Percentiles rank a stretch among this genome's conserved stretches.
These are phyloP conservation scores for Trissonchulus latispiculum DNA, from an alignment of 2,888 invertebrate species.

Conservation along the genomic window DNA sequence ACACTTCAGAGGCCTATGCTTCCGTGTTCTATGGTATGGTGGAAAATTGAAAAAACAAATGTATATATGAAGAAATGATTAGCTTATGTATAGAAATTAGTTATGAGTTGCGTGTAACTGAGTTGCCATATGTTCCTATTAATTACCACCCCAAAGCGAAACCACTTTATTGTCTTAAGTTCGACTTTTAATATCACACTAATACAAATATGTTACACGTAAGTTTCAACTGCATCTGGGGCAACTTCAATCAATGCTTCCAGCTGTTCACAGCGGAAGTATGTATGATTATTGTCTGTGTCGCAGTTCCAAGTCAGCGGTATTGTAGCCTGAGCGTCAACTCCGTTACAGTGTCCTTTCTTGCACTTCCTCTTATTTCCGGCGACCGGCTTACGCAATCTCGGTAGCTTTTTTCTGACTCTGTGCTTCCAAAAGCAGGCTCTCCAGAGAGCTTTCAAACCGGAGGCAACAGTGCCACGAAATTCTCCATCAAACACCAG, in stretches of 20 bases:
- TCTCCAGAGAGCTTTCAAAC: not conserved
- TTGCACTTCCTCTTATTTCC: not conserved
- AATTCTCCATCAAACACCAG: slow-evolving; percentile 38
- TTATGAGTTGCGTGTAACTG: too few relatives aligned
- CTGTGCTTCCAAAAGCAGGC: not conserved
- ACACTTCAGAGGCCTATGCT: too few relatives aligned
- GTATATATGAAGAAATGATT: too few relatives aligned
- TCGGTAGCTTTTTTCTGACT: not conserved
- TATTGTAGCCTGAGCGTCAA: not conserved
- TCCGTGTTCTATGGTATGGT: too few relatives aligned
- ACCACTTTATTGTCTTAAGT: too few relatives aligned
- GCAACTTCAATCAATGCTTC: not conserved
- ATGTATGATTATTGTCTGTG: not conserved
- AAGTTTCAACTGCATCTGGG: not conserved
- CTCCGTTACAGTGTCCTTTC: not conserved
- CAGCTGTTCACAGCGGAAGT: not conserved
- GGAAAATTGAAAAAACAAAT: too few relatives aligned
- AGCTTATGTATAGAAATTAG: too few relatives aligned
- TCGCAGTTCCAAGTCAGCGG: not conserved
- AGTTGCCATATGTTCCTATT: too few relatives aligned
- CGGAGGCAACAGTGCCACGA: slow-evolving; percentile 23
- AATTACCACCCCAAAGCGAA: too few relatives aligned
- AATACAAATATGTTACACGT: too few relatives aligned
- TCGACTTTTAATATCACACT: too few relatives aligned
- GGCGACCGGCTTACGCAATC: not conserved